Percentiles rank a stretch among this genome's conserved stretches.
These are phyloP conservation scores for Blomia tropicalis DNA, from an alignment of 2,888 invertebrate genomes.

Conservation along the genomic window DNA sequence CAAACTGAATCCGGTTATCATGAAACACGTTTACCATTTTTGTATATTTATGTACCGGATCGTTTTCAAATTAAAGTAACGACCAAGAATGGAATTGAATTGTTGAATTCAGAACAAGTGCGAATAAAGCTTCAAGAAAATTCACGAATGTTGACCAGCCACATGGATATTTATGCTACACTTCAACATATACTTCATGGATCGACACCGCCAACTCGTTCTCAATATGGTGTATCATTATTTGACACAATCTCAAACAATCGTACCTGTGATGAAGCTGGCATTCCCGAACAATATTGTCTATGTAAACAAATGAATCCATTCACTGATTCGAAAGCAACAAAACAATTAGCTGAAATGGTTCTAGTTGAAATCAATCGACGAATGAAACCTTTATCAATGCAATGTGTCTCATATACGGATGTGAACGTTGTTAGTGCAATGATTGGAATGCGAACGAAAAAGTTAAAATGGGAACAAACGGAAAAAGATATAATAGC, in stretches of 20 bases:
- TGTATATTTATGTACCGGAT: not conserved
- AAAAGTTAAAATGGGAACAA: not conserved
- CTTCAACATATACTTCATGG: not conserved
- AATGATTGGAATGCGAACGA: not conserved
- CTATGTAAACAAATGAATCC: not conserved
- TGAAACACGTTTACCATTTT: not conserved
- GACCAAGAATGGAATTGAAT: not conserved
- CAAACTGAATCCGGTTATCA: not conserved
- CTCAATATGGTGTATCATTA: not conserved
- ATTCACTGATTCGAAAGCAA: not conserved
- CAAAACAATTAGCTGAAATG: not conserved
- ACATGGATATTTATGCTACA: slow-evolving; percentile 6
- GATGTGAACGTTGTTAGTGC: not conserved
- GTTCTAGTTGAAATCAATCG: not conserved
- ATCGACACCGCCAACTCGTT: not conserved
- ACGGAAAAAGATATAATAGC: not conserved
- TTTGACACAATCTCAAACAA: not conserved
- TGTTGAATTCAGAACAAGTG: not conserved
- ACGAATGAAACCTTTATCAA: not conserved
- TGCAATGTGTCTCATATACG: not conserved
- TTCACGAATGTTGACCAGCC: not conserved
- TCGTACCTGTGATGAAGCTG: not conserved
- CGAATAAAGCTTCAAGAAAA: not conserved
- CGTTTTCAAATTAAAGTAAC: not conserved
- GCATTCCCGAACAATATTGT: not conserved